Conservation (phyloP, 1,140 invertebrate genomes). For the Zaprionus gabonicus region DNA sequence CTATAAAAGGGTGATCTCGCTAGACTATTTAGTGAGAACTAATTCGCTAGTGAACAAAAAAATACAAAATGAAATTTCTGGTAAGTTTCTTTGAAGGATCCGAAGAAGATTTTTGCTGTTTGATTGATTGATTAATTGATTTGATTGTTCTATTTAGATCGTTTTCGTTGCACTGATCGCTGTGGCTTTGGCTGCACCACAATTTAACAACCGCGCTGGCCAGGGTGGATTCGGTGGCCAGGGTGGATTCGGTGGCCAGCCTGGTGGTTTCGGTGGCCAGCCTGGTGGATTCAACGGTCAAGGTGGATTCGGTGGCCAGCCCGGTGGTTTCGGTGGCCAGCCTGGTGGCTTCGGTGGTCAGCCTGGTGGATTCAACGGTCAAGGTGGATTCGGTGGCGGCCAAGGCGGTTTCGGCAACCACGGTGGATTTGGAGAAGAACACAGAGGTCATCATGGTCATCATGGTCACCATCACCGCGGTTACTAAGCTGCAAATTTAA, state of each 20-base stretch:
- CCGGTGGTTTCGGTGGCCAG: conserved; percentile 14
- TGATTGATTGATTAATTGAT: background rate
- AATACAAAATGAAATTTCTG: background rate
- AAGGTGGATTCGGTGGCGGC: conserved; percentile 2
- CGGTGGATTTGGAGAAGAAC: conserved; percentile 7
- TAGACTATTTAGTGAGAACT: background rate
- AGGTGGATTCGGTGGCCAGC: conserved; percentile 10
- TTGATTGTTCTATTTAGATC: background rate
- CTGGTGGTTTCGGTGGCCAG: conserved; percentile 16
- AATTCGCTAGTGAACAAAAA: background rate
- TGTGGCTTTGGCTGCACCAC: background rate
- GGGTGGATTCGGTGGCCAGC: conserved; percentile 27
- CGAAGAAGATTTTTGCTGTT: background rate
- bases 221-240: conserved; percentile 36
- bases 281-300: conserved; percentile 20
- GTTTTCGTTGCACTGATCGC: background rate
- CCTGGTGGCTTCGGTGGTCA: conserved; percentile 4
- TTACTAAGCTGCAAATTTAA: background rate
- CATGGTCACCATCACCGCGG: background rate
- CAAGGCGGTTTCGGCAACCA: conserved; percentile 2
- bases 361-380: background rate
- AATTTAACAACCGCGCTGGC: conserved; percentile 21
- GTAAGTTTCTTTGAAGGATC: background rate
- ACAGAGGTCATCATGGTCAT: background rate
- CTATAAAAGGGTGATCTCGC: background rate